Conservation (phyloP, 2,113 vertebrate species). For the Pardalotus punctatus region DNA sequence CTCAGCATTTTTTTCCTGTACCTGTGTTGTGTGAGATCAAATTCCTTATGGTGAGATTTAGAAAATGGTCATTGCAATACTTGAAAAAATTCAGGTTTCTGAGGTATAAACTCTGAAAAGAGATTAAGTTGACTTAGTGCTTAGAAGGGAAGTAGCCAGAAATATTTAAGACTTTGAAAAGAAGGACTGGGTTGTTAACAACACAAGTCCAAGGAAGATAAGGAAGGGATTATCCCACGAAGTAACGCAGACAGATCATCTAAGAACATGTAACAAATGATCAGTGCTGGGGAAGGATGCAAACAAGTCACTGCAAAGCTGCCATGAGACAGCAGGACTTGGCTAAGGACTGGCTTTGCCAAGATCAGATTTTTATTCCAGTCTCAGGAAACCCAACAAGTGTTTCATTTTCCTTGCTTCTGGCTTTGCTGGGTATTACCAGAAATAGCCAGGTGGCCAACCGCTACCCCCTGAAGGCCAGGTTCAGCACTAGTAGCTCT, state of each 20-base stretch:
- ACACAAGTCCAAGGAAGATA: background rate
- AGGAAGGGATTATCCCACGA: background rate
- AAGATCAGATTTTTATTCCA: background rate
- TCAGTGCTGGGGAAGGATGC: background rate
- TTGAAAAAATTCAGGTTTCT: background rate
- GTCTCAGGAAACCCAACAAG: background rate
- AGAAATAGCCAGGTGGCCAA: background rate
- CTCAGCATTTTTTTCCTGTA: background rate
- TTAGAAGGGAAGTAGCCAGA: slow-evolving; percentile 17
- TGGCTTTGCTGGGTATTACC: background rate
- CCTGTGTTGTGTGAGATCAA: background rate
- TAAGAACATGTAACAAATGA: background rate
- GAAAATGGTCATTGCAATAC: background rate
- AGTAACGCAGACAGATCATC: background rate
- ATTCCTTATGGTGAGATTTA: background rate
- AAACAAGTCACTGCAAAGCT: background rate
- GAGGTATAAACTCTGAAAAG: background rate
- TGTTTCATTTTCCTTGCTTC: background rate
- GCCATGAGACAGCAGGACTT: background rate
- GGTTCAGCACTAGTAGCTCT: background rate
- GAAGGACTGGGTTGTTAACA: background rate
- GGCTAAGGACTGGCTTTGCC: background rate
- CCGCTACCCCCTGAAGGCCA: background rate
- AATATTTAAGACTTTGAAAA: slow-evolving; percentile 7
- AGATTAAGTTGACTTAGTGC: background rate